Evolutionary conservation across 2,113 vertebrate genomes (phyloP).

Genomic region (Amazona guildingii): DNA sequence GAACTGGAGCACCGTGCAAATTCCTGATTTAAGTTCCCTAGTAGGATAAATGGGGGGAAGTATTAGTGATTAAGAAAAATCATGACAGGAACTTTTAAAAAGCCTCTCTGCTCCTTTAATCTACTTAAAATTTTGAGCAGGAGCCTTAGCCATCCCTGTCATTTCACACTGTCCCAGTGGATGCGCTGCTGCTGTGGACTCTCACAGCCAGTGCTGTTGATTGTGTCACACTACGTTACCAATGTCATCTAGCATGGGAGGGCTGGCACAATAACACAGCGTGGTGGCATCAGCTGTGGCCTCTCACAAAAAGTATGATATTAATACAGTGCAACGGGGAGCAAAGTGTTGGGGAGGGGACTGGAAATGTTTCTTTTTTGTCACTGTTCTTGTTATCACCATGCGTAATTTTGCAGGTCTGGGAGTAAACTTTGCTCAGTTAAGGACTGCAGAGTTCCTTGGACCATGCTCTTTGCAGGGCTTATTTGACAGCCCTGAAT

Average conservation of each 20-base stretch:
- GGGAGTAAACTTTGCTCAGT: not conserved
- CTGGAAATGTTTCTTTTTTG: not conserved
- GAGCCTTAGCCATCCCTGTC: not conserved
- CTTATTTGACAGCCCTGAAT: not conserved
- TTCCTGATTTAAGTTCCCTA: not conserved
- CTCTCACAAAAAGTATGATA: not conserved
- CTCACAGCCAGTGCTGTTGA: not conserved
- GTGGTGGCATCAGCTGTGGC: not conserved
- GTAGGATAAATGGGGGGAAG: not conserved
- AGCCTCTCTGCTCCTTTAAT: not conserved
- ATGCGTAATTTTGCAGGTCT: accelerated
- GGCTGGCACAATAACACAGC: not conserved
- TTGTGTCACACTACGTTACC: not conserved
- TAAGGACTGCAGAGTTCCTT: not conserved
- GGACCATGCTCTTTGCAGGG: not conserved
- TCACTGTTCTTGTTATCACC: not conserved
- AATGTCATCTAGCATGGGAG: not conserved
- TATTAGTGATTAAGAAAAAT: not conserved
- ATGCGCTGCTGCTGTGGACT: not conserved
- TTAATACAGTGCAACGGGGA: not conserved
- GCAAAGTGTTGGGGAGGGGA: not conserved
- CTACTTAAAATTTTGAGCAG: not conserved
- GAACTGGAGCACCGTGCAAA: not conserved
- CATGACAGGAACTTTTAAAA: not conserved
- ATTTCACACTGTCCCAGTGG: not conserved